A percentile compares a stretch with the other conserved stretches of the same genome.
phyloP scores from a whole-genome alignment of 2,113 vertebrate genomes.

The Rhynchomys soricoides region DNA sequence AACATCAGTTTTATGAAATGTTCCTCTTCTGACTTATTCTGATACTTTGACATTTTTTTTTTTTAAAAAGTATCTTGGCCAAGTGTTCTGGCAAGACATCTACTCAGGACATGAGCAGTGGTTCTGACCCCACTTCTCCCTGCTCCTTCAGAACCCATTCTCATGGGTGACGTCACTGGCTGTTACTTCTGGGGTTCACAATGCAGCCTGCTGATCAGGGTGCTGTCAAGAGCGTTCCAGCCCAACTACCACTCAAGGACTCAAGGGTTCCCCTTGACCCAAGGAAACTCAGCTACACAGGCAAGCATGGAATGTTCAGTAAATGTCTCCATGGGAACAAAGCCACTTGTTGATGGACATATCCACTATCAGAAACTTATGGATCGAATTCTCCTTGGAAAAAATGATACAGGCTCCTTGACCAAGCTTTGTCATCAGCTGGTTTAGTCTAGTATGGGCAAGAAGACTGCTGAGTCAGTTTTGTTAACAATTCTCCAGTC shows the following conservation, averaged over 20 bases:
- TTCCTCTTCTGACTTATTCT: not conserved
- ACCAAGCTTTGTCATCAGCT: not conserved
- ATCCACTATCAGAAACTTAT: not conserved
- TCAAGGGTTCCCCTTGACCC: not conserved
- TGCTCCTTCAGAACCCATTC: not conserved
- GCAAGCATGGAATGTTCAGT: not conserved
- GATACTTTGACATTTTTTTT: not conserved
- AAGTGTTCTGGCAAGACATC: no score
- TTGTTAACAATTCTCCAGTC: not conserved
- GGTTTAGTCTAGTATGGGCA: not conserved
- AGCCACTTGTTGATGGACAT: not conserved
- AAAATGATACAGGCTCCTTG: not conserved
- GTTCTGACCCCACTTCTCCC: not conserved
- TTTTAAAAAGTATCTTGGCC: not conserved
- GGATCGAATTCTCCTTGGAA: not conserved
- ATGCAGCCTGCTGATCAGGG: not conserved
- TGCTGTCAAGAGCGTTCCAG: not conserved
- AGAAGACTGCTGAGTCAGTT: not conserved
- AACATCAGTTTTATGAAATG: not conserved
- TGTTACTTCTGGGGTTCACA: not conserved
- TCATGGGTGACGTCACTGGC: not conserved
- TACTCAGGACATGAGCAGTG: no score
- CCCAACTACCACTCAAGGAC: not conserved
- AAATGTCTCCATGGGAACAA: no score
- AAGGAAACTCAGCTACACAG: not conserved